Conservation (phyloP, 2,113 vertebrate genomes). For the Brachypteracias leptosomus region DNA sequence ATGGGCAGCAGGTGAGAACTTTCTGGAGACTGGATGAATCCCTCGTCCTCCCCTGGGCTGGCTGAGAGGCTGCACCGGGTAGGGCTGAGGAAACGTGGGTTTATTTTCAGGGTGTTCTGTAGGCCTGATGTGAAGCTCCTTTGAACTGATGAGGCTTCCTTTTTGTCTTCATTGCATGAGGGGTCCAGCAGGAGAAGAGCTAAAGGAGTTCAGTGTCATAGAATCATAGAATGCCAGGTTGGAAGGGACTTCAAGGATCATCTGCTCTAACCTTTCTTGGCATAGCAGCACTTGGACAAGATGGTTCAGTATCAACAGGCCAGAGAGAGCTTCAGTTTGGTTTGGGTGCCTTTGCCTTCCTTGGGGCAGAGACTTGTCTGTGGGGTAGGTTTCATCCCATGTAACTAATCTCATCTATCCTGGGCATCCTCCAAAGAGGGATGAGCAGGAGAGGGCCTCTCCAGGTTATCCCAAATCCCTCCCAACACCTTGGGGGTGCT, state of each 20-base stretch:
- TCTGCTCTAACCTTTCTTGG: neutral
- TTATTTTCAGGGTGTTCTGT: neutral
- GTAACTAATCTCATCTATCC: neutral
- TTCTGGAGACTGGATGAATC: neutral
- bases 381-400: neutral
- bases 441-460: neutral
- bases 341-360: neutral
- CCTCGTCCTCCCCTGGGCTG: neutral
- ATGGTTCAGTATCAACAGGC: neutral
- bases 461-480: neutral
- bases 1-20: neutral
- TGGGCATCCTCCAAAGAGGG: neutral
- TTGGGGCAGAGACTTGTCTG: neutral
- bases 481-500: accelerated
- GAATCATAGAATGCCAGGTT: neutral
- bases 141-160: neutral
- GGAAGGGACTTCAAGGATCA: neutral
- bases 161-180: neutral
- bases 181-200: neutral
- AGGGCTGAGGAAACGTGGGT: neutral
- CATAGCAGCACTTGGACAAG: neutral
- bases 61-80: neutral
- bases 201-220: neutral
- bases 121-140: accelerated
- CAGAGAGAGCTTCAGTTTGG: neutral